A percentile compares a stretch with the other conserved stretches of the same genome.
phyloP scores from a whole-genome alignment of 2,888 invertebrate genomes.

The Cataglyphis altisquamis region DNA sequence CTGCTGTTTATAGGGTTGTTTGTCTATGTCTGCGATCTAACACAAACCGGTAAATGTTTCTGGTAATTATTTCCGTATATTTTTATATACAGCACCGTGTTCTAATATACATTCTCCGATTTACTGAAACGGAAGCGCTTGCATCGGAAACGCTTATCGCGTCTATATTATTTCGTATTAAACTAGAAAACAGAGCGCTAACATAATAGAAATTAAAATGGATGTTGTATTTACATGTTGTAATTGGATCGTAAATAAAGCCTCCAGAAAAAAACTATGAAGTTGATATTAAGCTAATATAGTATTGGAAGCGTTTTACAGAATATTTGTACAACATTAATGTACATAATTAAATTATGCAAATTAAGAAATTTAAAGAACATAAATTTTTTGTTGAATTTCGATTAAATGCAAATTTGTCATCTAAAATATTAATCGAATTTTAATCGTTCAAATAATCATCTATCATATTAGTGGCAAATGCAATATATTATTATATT shows the following conservation, averaged over 20 bases:
- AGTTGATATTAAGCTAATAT: not conserved
- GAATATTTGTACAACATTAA: not conserved
- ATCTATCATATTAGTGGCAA: not conserved
- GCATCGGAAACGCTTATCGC: constrained; percentile 2
- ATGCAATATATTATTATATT: not conserved
- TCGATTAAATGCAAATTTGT: not conserved
- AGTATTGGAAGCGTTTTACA: not conserved
- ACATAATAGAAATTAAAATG: constrained; percentile 35
- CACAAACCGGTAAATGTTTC: constrained; percentile 2
- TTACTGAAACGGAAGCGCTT: constrained; percentile 1
- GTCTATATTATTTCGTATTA: constrained; percentile 21
- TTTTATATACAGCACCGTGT: not conserved
- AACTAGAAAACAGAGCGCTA: constrained; percentile 21
- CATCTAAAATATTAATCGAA: not conserved
- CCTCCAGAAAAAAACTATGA: not conserved
- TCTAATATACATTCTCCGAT: not conserved
- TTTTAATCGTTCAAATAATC: not conserved
- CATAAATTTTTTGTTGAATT: not conserved
- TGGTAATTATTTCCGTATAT: constrained; percentile 42
- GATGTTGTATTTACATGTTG: constrained; percentile 38
- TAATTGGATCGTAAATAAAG: constrained; percentile 41
- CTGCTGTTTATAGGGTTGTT: not conserved
- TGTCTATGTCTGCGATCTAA: constrained; percentile 28
- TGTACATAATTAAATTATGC: not conserved
- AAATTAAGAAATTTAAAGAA: not conserved